These are phyloP conservation scores for Indicator maculatus DNA, from an alignment of 2,113 vertebrate species.

Conservation along the genomic window DNA sequence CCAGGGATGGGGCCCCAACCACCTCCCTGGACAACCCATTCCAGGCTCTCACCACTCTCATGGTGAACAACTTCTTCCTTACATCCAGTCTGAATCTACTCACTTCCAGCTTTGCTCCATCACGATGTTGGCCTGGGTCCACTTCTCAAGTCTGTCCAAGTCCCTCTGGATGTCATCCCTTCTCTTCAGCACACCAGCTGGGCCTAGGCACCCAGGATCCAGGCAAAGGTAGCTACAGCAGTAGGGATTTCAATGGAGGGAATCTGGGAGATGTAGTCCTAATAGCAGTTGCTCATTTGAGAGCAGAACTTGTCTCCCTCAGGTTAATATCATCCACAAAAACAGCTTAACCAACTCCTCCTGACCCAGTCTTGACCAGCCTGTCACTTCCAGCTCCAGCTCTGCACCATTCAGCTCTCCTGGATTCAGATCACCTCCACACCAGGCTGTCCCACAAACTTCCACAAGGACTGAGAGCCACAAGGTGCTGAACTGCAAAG, in stretches of 20 bases:
- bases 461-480: fast-evolving
- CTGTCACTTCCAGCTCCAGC: not conserved
- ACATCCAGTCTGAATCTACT: no score
- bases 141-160: no score
- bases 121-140: no score
- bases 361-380: not conserved
- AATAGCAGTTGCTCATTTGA: fast-evolving
- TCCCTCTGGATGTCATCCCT: no score
- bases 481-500: fast-evolving
- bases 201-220: not conserved
- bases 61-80: no score
- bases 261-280: not conserved
- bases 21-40: no score
- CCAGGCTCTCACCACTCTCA: no score
- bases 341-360: fast-evolving
- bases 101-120: no score
- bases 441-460: not conserved
- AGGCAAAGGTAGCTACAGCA: not conserved
- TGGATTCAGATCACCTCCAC: fast-evolving
- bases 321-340: not conserved
- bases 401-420: not conserved
- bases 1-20: no score
- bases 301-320: not conserved
- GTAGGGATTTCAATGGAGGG: fast-evolving
- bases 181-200: no score